Conservation (phyloP, 2,888 invertebrate genomes). For the Stenodera caucasica region DNA sequence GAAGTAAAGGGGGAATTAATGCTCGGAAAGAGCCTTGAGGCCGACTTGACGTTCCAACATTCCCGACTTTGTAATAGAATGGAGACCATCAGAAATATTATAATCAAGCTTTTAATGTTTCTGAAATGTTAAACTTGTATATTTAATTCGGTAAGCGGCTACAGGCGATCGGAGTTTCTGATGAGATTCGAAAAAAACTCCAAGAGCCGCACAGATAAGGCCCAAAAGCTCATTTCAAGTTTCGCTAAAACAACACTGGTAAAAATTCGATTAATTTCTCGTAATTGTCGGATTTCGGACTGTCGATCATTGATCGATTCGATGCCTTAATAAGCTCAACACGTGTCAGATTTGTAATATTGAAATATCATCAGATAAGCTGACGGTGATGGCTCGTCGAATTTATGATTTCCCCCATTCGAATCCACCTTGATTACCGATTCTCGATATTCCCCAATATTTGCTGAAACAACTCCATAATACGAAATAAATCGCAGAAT, state of each 20-base stretch:
- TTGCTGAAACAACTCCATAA: no score
- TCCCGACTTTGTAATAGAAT: neutral
- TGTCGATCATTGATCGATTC: neutral
- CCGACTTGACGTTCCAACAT: neutral
- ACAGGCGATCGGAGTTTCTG: neutral
- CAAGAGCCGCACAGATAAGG: no score
- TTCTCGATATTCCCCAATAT: neutral
- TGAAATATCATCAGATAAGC: neutral
- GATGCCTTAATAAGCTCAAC: conserved; percentile 4
- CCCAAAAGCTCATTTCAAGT: no score
- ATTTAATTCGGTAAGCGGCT: neutral
- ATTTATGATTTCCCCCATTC: neutral
- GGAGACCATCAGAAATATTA: neutral
- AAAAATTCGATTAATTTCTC: neutral
- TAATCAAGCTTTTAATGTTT: neutral
- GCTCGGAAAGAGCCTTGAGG: neutral
- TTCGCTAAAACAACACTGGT: no score
- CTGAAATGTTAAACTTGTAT: neutral
- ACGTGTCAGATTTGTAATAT: conserved; percentile 2
- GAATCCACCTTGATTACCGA: no score
- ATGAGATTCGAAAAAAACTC: neutral
- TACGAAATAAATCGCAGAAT: no score
- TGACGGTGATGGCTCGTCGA: neutral
- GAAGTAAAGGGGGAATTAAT: neutral
- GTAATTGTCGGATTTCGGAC: neutral